Base-by-base conservation (phyloP, 2,797 vertebrate genomes). In the Triplophysa yarkandensis region DNA sequence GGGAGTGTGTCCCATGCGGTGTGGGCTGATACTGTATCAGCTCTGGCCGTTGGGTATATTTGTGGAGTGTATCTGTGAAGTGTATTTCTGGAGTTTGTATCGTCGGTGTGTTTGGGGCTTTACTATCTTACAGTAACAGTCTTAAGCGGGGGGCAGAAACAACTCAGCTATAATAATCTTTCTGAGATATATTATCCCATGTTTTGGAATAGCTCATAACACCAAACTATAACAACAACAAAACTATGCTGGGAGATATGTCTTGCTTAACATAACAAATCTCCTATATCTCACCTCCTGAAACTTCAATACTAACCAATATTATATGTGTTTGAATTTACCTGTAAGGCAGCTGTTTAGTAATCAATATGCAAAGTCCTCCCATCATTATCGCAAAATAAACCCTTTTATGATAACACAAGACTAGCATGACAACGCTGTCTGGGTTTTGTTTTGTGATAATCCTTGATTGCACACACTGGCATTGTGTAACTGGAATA, bases 1-100 rank as follows among this genome's bases (percentile, higher is more conserved):
- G 25, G 68, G 46, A 81, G 78, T 57, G 72, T 72, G 72, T 75
- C 62, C 71, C 62, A 55, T 21, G 52, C 3, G 11, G 19, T 78
- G 69, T 71, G 46, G 74, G 57, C 72, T 80, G 80, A 80, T 79
- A 77, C 63, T 75, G 68, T 81, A 79, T 83, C 77, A 76, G 81
- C 23, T 4, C 66, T 71, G 62, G 61, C 69, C 74, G 69, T 60
- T 57, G 65, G 61, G 72, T 78, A 50, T 76, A 78, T 78, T 76
- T 78, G 57, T 73, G 68, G 71, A 75, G 54, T 62, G 74, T 58
- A 58, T 34, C 55, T 34, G 28, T 58, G 27, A 32, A 19, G 28
- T 58, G 67, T 75, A 69, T 77, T 69, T 70, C 55, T 70, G 66
- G 71, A 74, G 54, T 32, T 34, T 74, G 71, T 70, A 78, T 54